Evolutionary conservation across 2,888 invertebrate genomes (phyloP), one percentile per base, ranked within the genome.

Genomic region (Cistogaster globosa): DNA sequence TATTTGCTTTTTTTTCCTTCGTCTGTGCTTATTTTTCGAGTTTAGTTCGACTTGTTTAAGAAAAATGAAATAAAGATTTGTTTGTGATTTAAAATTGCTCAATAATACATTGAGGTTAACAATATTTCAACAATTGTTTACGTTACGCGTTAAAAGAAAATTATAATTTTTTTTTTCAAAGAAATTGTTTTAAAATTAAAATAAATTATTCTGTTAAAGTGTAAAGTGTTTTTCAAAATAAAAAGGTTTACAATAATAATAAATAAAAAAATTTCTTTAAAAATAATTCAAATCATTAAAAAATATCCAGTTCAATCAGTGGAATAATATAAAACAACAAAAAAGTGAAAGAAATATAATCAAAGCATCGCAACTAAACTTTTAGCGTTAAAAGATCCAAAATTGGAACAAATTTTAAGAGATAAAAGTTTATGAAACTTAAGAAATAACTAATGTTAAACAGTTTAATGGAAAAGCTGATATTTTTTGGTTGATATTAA

Each of bases 41-140:
- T 18, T 71, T 22, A 26, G 48, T 42, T 68, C 58, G 58, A 81
- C 80, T 80, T 80, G 80, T 84, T 80, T 76, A 60, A 60, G 18
- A 74, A 71, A 82, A 62, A 75, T n/a, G 20, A 57, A 76, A 77
- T 53, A 77, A 60, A 63, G 48, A 76, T 76, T 71, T 76, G 63
- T 83, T 77, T 71, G 76, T 72, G 76, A 72, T 77, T 77, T 65
- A 67, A 84, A n/a, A 79, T 87, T 87, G 80, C 83, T 82, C 69
- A 86, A 87, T 78, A 86, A 83, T 68, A 62, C 86, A 68, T 57
- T 82, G 87, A 88, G 86, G 86, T 84, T 86, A 82, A 84, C 57
- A 81, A 57, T 78, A 63, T 26, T 72, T 48, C 38, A 62, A 83
- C n/a, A 69, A 60, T 76, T 55, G 60, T 74, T 62, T 67, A 53